Conservation (phyloP, 2,797 vertebrate genomes). For the Phrynocephalus forsythii region DNA sequence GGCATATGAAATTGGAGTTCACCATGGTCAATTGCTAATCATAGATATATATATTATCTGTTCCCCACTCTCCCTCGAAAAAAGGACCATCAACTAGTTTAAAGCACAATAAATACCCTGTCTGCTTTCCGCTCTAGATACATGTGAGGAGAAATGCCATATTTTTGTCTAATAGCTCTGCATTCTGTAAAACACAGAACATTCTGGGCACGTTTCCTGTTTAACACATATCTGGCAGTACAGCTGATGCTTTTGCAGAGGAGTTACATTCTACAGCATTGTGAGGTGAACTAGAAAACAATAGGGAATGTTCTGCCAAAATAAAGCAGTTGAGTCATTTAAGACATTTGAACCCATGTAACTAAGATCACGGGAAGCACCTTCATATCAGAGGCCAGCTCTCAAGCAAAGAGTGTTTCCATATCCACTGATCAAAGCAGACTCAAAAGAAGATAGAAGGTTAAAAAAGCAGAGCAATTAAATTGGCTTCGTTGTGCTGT, state of each 20-base stretch:
- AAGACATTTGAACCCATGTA: slow-evolving; percentile 2
- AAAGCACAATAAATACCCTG: too few relatives aligned
- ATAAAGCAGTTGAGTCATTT: slow-evolving; percentile 8
- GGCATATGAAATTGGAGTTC: too few relatives aligned
- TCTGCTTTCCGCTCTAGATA: slow-evolving; percentile 4
- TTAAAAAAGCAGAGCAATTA: neutral
- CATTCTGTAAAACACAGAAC: neutral
- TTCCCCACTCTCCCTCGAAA: too few relatives aligned
- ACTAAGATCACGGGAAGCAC: neutral
- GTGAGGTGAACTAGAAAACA: slow-evolving; percentile 16
- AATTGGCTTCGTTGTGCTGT: neutral
- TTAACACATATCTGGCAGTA: neutral
- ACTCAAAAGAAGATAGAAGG: neutral
- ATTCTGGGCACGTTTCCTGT: slow-evolving; percentile 21
- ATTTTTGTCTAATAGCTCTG: neutral
- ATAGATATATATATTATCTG: too few relatives aligned
- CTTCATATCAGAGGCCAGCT: neutral
- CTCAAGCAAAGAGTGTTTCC: neutral
- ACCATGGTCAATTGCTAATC: too few relatives aligned
- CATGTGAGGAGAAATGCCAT: slow-evolving; percentile 27
- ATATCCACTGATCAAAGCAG: slow-evolving; percentile 12
- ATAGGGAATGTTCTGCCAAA: neutral
- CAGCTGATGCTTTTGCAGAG: neutral
- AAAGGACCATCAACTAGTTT: too few relatives aligned
- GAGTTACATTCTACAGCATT: slow-evolving; percentile 13